Evolutionary conservation across 1,140 invertebrate genomes (phyloP), one percentile per base, ranked within the genome.

Genomic region (Harlomillsia oculata): DNA sequence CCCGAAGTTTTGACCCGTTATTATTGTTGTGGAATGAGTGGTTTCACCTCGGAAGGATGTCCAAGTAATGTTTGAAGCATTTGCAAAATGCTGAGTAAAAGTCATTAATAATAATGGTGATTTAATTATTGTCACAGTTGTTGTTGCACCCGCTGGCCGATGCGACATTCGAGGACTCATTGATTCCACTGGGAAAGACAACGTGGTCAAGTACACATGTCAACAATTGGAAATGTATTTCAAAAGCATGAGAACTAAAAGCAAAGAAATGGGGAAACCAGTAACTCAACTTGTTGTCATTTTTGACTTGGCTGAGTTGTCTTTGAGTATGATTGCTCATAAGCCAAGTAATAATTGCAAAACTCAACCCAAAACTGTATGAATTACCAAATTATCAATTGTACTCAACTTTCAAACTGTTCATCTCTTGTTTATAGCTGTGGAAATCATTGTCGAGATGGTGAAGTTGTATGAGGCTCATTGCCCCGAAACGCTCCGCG

Each of bases 111-210:
- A n/a, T n/a, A n/a, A n/a, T n/a, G n/a, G 9, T 34, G n/a, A 34
- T 9, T n/a, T n/a, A n/a, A 34, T 34, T 51, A 14, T 30, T 14
- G 8, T 51, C 30, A 21, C 23, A 53, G 52, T 53, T 8, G 5
- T 43, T 11, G 45, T 56, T 30, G 36, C 37, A 5, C 44, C 54
- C 14, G 36, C 49, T 45, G 54, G 54, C 30, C 18, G 11, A 14
- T 36, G 26, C 20, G 45, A 56, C 41, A 26, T 56, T 21, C 44
- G 44, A 25, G 44, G 44, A 5, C 44, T 46, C 5, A 46, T 46
- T 46, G 44, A 46, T 11, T 8, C 44, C 25, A 25, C 11, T 8
- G 44, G 44, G 11, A 46, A 28, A 21, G 44, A 46, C 18, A 28
- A 21, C 18, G 21, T 46, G 11, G 18, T 28, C 21, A 46, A 18